Evolutionary conservation across 92 coral and sea anemone genomes (phyloP).

Genomic region (Porites evermanni): DNA sequence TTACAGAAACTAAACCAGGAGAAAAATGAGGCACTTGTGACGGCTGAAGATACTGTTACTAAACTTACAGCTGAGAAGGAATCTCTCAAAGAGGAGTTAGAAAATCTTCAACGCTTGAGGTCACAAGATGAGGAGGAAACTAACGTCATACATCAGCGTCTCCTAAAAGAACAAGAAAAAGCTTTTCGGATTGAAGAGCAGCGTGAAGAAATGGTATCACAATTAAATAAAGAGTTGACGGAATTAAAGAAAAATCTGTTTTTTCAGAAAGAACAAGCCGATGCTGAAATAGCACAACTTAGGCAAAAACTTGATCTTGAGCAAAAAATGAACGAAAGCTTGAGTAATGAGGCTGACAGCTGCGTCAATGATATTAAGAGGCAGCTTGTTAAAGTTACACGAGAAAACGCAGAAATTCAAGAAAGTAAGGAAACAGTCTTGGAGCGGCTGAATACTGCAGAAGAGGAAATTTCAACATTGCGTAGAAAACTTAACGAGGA

Average conservation of each 20-base stretch:
- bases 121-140: constrained; percentile 53
- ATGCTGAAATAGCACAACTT: constrained; percentile 72
- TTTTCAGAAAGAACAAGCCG: constrained; percentile 66
- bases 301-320: constrained; percentile 75
- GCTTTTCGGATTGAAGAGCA: constrained; percentile 47
- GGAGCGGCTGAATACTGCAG: constrained; percentile 60
- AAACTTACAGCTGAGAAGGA: constrained; percentile 46
- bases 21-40: neutral
- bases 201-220: constrained; percentile 73
- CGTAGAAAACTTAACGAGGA: constrained; percentile 63
- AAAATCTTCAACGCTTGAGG: constrained; percentile 43
- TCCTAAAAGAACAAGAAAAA: constrained; percentile 68
- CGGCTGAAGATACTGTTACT: constrained; percentile 13
- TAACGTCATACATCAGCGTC: constrained; percentile 60
- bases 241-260: constrained; percentile 51
- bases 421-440: constrained; percentile 55
- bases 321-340: constrained; percentile 65
- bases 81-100: constrained; percentile 58
- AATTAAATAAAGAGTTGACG: constrained; percentile 66
- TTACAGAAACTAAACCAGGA: constrained; percentile 21
- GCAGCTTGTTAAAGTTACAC: constrained; percentile 70
- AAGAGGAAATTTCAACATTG: constrained; percentile 64
- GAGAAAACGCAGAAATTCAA: constrained; percentile 55
- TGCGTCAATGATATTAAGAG: constrained; percentile 61
- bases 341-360: constrained; percentile 90